Evolutionary conservation across 1,140 invertebrate species (phyloP), one percentile per base, ranked within the genome.

Genomic region (Drosophila willistoni): DNA sequence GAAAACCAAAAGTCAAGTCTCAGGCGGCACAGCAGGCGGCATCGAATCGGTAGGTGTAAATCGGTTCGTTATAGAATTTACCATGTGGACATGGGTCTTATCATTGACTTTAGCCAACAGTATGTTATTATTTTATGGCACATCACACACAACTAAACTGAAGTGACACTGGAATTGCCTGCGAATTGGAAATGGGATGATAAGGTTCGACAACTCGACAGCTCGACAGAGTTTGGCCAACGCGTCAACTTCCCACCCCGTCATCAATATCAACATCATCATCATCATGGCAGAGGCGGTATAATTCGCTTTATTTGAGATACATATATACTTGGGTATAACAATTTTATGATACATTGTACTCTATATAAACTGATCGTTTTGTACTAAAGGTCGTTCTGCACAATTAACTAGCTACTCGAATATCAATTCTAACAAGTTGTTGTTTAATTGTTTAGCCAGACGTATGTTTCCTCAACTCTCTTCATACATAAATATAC

Each of bases 311-410:
- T 59, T 59, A 36, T 59, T 57, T 57, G 55, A 29, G 55, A 57
- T 57, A 57, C 34, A 29, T n/a, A 57, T 57, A 29, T n/a, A 57
- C 29, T 34, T 9, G 9, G 33, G 33, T 14, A 14, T 59, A 29
- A 33, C 29, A 25, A 51, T 59, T 14, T 7, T 44, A 42, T 12
- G 14, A 29, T 34, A 47, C 25, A 63, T 33, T 17, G 14, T 12
- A 36, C 14, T 34, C 3, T 13, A 57, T 57, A 17, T 19, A 9
- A 36, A 59, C 56, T 51, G 44, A 51, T 51, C 44, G 44, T 34
- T 39, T 9, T 73, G 72, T 74, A 60, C 71, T 67, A 74, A 74
- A 73, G 72, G 71, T 74, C 63, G 71, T 36, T 10, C 34, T 56
- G 13, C 22, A 44, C 62, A 57, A 73, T 67, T 67, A 60, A 73